Evolutionary conservation across 2,113 vertebrate species (phyloP), one percentile per base, ranked within the genome.

Genomic region (Apteryx owenii): DNA sequence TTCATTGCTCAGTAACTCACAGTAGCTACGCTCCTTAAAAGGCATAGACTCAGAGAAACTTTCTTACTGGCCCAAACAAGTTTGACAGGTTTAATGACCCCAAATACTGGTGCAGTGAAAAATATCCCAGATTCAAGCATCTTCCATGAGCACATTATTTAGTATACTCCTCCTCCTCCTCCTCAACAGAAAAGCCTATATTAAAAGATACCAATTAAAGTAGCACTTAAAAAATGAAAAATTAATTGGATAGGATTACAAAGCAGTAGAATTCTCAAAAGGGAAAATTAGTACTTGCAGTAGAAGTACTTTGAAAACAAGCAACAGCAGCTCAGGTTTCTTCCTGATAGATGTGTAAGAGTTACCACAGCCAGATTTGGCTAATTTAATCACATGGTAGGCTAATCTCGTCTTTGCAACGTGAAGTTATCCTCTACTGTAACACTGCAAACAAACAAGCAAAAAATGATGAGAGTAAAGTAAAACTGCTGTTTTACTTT

Each of bases 61-160:
- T 85, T 78, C 71, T 93, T 95, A 56, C 65, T 91, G 54, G 66
- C 20, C 69, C 82, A 78, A 96, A 95, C 94, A 83, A 70, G 51
- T 94, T 23, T 84, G 85, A 92, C 80, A 88, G 78, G 83, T 97
- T 95, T 90, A 92, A 68, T 92, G 95, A 96, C 88, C 88, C 71
- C 36, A 75, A 50, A 19, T 50, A 48, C 33, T 70, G 12, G 26
- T 29, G 51, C 48, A 71, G n/a, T 70, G 88, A 86, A 93, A 81
- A 97, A 60, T 68, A 58, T 21, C 28, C 33, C 79, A 62, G 83
- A 50, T 85, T 88, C 72, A 77, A 22, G 53, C 44, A 94, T 69
- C 58, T 92, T 94, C 68, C 61, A 77, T 72, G 22, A 18, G 5
- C 36, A 28, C 3, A 6, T 29, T 40, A 20, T 36, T 81, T 51